These are phyloP conservation scores for Cyrtodaria siliqua DNA, from an alignment of 2,888 invertebrate species.

Conservation along the genomic window DNA sequence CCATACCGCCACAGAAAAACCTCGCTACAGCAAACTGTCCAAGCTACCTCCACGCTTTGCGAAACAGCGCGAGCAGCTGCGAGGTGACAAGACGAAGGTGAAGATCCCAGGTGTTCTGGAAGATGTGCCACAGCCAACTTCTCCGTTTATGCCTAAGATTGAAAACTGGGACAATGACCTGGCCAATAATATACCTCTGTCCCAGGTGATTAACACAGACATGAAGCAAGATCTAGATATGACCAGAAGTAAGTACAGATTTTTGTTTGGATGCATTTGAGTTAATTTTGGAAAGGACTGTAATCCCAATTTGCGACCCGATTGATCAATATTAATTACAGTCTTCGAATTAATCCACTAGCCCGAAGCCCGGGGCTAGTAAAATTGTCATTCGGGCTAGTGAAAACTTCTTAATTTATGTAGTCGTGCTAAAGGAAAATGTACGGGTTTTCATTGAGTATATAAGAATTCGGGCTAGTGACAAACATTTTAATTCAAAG, in stretches of 20 bases:
- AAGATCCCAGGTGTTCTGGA: constrained; percentile 35
- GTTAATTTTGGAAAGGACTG: too few relatives aligned
- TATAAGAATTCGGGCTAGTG: too few relatives aligned
- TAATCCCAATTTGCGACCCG: too few relatives aligned
- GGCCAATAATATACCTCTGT: constrained; percentile 83
- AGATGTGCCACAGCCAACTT: constrained; percentile 27
- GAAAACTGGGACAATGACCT: constrained; percentile 85
- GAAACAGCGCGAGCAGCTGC: constrained; percentile 90
- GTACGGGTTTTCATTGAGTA: too few relatives aligned
- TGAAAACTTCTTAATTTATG: too few relatives aligned
- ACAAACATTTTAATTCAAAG: too few relatives aligned
- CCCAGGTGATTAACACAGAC: constrained; percentile 50
- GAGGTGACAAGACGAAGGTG: constrained; percentile 82
- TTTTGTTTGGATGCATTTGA: too few relatives aligned
- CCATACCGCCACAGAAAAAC: constrained; percentile 67
- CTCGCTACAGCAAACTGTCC: constrained; percentile 86
- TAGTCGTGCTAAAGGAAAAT: too few relatives aligned
- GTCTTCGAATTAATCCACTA: too few relatives aligned
- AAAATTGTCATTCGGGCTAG: too few relatives aligned
- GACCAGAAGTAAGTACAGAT: constrained; percentile 58
- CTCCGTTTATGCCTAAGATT: constrained; percentile 82
- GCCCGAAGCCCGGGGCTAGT: too few relatives aligned
- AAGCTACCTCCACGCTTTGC: constrained; percentile 93
- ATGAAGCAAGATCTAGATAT: constrained; percentile 51
- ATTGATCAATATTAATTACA: too few relatives aligned